Evolutionary conservation across 2,797 vertebrate genomes (phyloP), one percentile per base, ranked within the genome.

Genomic region (Ceyx erithaca): DNA sequence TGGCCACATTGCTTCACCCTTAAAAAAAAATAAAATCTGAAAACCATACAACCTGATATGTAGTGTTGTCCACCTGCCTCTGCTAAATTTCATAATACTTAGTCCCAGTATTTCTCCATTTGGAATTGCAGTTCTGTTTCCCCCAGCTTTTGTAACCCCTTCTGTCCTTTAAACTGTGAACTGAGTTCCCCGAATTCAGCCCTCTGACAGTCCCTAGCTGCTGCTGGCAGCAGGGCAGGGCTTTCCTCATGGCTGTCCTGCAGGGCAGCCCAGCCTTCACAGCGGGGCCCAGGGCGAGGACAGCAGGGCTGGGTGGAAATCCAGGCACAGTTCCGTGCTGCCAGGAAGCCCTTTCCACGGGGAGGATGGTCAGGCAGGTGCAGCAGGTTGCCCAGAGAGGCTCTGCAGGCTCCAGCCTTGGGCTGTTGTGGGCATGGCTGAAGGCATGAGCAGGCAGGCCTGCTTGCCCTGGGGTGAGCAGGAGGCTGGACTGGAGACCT

Each of bases 331-430:
- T 37, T 88, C 41, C 26, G 52, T 33, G 15, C 6, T 14, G 11
- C 26, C 37, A 1, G 0, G 0, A 31, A 89, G 43, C 48, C 19
- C 28, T 80, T 77, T 70, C 35, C 35, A 66, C 31, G 20, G 5
- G 16, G 41, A 58, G 13, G n/a, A 21, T 49, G 13, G 52, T 70
- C 5, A 30, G 51, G 28, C 6, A 48, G 43, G 58, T 16, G 21
- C 57, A 75, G 16, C 28, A 40, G 30, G 28, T 49, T 73, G 48
- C 12, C 15, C 11, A 33, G 31, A 77, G 40, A n/a, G 33, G 7
- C 13, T 66, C 43, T 57, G 15, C 5, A 9, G 31, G 51, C 25
- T 57, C 26, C 9, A 21, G 19, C 21, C 28, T 23, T 64, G 18
- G 20, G n/a, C 89, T 20, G 3, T 48, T 93, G 83, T 30, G 41